phyloP scores from a whole-genome alignment of 2,797 vertebrate species.

The Rhincodon typus region DNA sequence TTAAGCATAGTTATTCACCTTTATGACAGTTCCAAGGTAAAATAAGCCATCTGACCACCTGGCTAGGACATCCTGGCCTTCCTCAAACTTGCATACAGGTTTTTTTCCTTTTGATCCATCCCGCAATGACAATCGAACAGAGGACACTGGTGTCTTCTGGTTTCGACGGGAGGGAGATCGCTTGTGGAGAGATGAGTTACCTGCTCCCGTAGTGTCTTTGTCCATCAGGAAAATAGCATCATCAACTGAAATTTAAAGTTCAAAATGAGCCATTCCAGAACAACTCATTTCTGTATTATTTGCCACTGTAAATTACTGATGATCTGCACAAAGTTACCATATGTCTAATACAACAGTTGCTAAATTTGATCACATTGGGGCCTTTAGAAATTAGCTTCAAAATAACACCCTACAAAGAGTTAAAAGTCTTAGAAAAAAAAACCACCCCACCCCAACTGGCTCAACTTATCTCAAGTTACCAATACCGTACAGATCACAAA shows the following conservation, averaged over 20 bases:
- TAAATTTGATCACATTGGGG: not conserved
- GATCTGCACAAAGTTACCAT: not conserved
- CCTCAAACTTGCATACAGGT: slow-evolving; percentile 82
- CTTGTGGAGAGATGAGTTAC: slow-evolving; percentile 87
- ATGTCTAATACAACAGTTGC: not conserved
- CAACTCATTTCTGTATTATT: not conserved
- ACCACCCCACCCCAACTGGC: not conserved
- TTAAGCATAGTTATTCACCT: slow-evolving; percentile 58
- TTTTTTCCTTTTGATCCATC: slow-evolving; percentile 81
- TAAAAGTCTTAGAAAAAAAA: not conserved
- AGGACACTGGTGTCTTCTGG: slow-evolving; percentile 72
- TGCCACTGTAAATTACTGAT: not conserved
- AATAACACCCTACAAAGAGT: not conserved
- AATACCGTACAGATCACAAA: not conserved
- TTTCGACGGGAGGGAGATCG: slow-evolving; percentile 72
- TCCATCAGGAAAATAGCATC: slow-evolving; percentile 37
- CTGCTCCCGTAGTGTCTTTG: slow-evolving; percentile 86
- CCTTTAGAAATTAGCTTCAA: not conserved
- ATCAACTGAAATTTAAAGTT: slow-evolving; percentile 26
- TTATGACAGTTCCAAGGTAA: slow-evolving; percentile 97
- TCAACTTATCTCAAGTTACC: not conserved
- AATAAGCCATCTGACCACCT: slow-evolving; percentile 98
- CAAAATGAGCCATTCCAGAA: slow-evolving; percentile 1
- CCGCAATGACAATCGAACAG: slow-evolving; percentile 67
- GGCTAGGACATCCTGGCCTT: slow-evolving; percentile 97